phyloP scores from a whole-genome alignment of 2,888 invertebrate genomes.

The Cosmopolites sordidus region DNA sequence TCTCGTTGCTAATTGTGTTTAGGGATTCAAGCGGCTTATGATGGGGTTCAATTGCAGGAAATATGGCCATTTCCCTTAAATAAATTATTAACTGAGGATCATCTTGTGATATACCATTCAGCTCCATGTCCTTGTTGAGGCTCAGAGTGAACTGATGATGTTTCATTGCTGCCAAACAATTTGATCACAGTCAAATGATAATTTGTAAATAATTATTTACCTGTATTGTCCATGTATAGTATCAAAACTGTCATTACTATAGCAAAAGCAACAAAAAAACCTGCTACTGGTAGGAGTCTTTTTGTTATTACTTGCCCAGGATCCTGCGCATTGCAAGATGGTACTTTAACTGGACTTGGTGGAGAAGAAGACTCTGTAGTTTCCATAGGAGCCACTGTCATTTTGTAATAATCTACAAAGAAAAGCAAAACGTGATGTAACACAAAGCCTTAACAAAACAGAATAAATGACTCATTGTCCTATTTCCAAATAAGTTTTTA shows the following conservation, averaged over 20 bases:
- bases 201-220: constrained; percentile 48
- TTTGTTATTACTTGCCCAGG: constrained; percentile 12
- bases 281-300: constrained; percentile 55
- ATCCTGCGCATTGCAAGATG: neutral
- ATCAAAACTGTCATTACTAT: constrained; percentile 74
- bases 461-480: neutral
- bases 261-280: constrained; percentile 74
- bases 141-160: constrained; percentile 76
- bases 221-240: constrained; percentile 77
- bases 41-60: constrained; percentile 47
- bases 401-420: neutral
- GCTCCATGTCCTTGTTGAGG: constrained; percentile 74
- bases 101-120: constrained; percentile 69
- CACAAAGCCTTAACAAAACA: too few species aligned
- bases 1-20: constrained; percentile 49
- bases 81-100: constrained; percentile 70
- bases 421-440: too few species aligned
- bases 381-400: neutral
- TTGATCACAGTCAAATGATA: neutral
- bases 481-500: neutral
- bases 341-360: neutral
- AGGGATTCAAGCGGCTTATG: constrained; percentile 44
- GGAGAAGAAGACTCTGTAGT: neutral
- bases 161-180: constrained; percentile 55
- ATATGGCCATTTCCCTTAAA: constrained; percentile 68